Percentiles rank a stretch among this genome's conserved stretches.
These are phyloP conservation scores for Crypturellus tataupa DNA, from an alignment of 2,797 vertebrate species.

Conservation along the genomic window DNA sequence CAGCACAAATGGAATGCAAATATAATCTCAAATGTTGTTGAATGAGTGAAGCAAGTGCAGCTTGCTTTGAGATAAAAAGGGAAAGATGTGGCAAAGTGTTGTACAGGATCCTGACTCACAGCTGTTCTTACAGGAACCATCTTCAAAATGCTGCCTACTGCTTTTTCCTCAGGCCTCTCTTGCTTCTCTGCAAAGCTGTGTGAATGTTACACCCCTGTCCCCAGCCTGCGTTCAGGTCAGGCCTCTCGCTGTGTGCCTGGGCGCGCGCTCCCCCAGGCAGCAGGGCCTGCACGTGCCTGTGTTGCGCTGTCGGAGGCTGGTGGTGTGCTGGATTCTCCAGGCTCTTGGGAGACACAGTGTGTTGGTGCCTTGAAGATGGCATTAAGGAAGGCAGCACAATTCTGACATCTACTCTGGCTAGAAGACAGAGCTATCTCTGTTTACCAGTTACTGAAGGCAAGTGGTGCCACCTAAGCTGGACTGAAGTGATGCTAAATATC, in stretches of 20 bases:
- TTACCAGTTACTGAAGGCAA: too few species aligned
- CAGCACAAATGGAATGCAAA: neutral
- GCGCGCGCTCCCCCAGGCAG: too few species aligned
- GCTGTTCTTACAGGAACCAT: neutral
- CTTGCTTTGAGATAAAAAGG: neutral
- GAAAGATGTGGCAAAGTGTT: neutral
- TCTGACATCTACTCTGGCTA: too few species aligned
- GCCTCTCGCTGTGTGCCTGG: too few species aligned
- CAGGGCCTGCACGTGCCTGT: neutral
- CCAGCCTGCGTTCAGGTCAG: neutral
- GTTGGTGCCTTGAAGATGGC: too few species aligned
- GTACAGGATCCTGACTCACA: neutral
- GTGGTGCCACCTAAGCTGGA: neutral
- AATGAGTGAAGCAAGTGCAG: neutral
- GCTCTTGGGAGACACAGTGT: too few species aligned
- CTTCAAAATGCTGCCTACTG: neutral
- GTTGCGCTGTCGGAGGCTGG: neutral
- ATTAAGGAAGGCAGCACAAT: too few species aligned
- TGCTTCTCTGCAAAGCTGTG: neutral
- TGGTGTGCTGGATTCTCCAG: too few species aligned
- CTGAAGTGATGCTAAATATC: too few species aligned
- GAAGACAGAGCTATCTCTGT: neutral
- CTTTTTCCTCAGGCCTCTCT: too few species aligned
- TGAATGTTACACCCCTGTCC: neutral
- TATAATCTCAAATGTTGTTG: neutral